Evolutionary conservation across 2,113 vertebrate genomes (phyloP).

Genomic region (Pseudopodoces humilis): DNA sequence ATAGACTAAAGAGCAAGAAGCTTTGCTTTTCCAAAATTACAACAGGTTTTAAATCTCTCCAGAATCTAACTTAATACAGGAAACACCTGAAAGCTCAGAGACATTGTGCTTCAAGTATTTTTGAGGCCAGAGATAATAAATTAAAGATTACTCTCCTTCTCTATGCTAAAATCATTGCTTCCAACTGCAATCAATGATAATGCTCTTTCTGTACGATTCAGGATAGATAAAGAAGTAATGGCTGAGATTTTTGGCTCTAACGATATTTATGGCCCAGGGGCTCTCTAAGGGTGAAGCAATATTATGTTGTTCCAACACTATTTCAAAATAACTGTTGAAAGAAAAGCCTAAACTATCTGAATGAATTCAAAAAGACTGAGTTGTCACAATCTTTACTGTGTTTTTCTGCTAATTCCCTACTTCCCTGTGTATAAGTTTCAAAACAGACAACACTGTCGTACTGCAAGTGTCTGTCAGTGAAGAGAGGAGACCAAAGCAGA

Average conservation of each 20-base stretch:
- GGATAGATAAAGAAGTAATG: neutral
- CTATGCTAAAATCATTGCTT: neutral
- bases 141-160: neutral
- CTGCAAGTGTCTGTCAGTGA: neutral
- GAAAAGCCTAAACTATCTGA: neutral
- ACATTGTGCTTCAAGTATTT: neutral
- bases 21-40: slow-evolving; percentile 53
- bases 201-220: neutral
- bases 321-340: neutral
- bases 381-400: neutral
- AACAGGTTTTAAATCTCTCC: slow-evolving; percentile 41
- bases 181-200: neutral
- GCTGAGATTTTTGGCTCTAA: neutral
- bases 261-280: neutral
- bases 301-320: neutral
- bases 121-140: neutral
- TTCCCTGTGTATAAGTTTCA: neutral
- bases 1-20: slow-evolving; percentile 43
- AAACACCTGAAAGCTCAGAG: neutral
- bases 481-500: neutral
- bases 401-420: neutral
- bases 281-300: neutral
- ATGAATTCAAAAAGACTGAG: neutral
- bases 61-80: neutral
- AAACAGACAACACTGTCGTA: neutral